Evolutionary conservation across 1,140 invertebrate species (phyloP).

Genomic region (Cepaea nemoralis): DNA sequence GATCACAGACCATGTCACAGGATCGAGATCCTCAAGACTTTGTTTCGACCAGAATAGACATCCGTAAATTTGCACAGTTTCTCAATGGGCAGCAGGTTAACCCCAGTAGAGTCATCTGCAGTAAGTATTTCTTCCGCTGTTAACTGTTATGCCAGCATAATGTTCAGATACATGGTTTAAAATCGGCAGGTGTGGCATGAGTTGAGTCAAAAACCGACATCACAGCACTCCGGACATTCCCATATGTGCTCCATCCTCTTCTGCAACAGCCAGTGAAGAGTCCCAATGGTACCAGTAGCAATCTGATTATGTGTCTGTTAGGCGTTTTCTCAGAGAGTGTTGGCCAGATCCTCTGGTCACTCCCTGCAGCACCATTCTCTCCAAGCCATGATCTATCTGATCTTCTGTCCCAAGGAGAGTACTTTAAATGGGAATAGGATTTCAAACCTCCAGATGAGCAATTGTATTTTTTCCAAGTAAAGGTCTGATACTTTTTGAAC

Average conservation of each 20-base stretch:
- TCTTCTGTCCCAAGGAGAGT: no score
- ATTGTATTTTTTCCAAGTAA: no score
- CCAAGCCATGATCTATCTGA: no score
- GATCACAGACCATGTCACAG: background rate
- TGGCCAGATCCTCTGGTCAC: no score
- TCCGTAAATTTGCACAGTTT: slow-evolving; percentile 76
- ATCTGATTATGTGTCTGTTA: no score
- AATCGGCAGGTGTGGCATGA: background rate
- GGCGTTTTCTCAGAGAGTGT: no score
- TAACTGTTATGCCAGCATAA: background rate
- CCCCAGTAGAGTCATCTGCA: slow-evolving; percentile 76
- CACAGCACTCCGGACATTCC: background rate
- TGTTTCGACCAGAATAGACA: slow-evolving; percentile 74
- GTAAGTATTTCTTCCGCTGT: slow-evolving; percentile 64
- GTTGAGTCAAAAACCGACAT: background rate
- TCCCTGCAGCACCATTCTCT: no score
- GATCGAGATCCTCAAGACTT: slow-evolving; percentile 56
- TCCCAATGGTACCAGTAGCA: no score
- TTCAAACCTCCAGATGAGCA: no score
- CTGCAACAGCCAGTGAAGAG: no score
- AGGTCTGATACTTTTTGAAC: no score
- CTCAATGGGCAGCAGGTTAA: slow-evolving; percentile 76
- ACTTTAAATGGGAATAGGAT: no score
- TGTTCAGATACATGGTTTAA: background rate
- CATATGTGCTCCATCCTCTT: background rate